Evolutionary conservation across 2,797 vertebrate species (phyloP).

Genomic region (Manis crassicaudata): DNA sequence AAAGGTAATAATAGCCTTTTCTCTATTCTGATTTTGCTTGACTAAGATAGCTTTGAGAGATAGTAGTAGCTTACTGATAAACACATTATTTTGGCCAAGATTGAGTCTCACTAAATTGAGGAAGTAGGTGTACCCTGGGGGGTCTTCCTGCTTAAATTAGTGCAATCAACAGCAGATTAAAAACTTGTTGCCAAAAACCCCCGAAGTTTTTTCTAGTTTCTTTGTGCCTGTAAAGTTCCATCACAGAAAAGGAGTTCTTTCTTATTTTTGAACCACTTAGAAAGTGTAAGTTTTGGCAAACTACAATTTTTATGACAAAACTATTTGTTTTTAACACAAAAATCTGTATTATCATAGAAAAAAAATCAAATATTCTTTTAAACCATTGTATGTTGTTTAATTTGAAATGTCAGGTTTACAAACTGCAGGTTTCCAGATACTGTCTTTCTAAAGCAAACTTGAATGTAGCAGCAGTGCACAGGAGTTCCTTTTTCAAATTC

Average conservation of each 20-base stretch:
- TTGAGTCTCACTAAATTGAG: neutral
- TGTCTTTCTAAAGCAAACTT: neutral
- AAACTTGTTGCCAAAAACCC: neutral
- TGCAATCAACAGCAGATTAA: neutral
- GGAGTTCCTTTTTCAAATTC: neutral
- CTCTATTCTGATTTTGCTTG: neutral
- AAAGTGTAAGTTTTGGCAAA: neutral
- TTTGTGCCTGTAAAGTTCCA: neutral
- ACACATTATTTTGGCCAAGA: neutral
- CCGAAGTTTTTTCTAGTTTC: neutral
- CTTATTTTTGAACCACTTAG: neutral
- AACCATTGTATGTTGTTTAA: neutral
- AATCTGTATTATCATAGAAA: neutral
- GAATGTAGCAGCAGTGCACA: neutral
- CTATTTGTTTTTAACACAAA: slow-evolving; percentile 11
- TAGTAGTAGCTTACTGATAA: neutral
- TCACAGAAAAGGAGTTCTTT: slow-evolving; percentile 12
- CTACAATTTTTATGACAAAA: neutral
- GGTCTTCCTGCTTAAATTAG: neutral
- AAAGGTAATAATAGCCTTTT: neutral
- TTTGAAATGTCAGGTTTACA: slow-evolving; percentile 8
- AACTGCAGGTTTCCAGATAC: neutral
- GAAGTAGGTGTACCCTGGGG: neutral
- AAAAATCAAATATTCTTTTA: neutral
- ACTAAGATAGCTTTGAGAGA: neutral